Evolutionary conservation across 2,797 vertebrate genomes (phyloP).

Genomic region (Serranus cabrilla): DNA sequence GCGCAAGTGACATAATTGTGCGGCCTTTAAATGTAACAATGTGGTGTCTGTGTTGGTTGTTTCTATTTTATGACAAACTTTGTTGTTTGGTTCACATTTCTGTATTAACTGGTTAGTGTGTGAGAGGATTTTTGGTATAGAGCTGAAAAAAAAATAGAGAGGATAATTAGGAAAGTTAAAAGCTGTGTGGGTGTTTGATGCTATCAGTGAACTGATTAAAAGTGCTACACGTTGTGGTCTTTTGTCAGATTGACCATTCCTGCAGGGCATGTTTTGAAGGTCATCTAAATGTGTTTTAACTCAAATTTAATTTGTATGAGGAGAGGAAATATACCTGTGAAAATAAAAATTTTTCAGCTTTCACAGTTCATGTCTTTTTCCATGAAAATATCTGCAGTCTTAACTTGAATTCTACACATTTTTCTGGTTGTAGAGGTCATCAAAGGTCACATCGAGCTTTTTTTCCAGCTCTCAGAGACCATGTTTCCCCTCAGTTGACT

Average conservation of each 20-base stretch:
- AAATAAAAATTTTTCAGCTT: not conserved
- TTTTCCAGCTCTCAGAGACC: not conserved
- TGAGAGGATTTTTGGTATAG: not conserved
- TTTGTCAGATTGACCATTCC: not conserved
- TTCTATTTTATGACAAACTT: constrained; percentile 21
- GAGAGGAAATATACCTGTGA: not conserved
- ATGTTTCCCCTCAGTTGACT: not conserved
- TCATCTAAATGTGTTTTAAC: not conserved
- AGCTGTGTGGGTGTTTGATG: not conserved
- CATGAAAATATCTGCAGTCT: not conserved
- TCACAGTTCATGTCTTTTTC: not conserved
- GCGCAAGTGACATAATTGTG: not conserved
- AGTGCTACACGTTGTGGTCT: not conserved
- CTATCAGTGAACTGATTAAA: no score
- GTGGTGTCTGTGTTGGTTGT: not conserved
- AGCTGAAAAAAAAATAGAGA: not conserved
- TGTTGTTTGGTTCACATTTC: constrained; percentile 13
- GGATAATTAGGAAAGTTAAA: not conserved
- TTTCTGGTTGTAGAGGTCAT: not conserved
- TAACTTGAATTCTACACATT: not conserved
- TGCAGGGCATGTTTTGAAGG: not conserved
- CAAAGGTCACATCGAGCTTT: not conserved
- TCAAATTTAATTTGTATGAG: not conserved
- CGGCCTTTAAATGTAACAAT: constrained; percentile 11
- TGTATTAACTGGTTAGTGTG: constrained; percentile 1